A percentile compares a stretch with the other conserved stretches of the same genome.
phyloP scores from a whole-genome alignment of 2,888 invertebrate genomes.

The Ectemnius cavifrons region DNA sequence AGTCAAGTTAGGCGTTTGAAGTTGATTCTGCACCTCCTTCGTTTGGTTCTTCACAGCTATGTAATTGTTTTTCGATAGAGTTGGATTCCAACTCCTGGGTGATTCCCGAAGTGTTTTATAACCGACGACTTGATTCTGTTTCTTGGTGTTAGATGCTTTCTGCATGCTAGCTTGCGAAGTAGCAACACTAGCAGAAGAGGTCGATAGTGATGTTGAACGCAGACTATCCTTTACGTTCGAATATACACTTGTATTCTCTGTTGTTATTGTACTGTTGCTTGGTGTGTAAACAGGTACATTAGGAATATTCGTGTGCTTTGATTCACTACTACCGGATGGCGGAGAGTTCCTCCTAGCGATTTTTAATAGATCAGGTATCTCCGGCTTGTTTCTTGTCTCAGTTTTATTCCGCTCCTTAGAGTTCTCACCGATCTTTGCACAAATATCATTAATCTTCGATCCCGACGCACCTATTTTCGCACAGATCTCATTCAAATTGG shows the following conservation, averaged over 20 bases:
- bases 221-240: conserved; percentile 32
- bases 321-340: conserved; percentile 34
- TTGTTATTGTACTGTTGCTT: conserved; percentile 57
- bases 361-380: conserved; percentile 74
- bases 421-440: conserved; percentile 75
- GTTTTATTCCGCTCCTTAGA: conserved; percentile 73
- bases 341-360: conserved; percentile 68
- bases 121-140: conserved; percentile 76
- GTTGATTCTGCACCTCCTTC: conserved; percentile 67
- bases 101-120: conserved; percentile 82
- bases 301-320: conserved; percentile 67
- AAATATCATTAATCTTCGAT: conserved; percentile 75
- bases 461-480: conserved; percentile 72
- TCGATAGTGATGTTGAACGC: conserved; percentile 30
- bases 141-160: conserved; percentile 50
- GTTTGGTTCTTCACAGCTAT: conserved; percentile 74
- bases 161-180: not conserved
- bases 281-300: conserved; percentile 73
- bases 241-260: conserved; percentile 51
- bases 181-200: conserved; percentile 3
- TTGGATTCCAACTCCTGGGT: conserved; percentile 83
- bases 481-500: conserved; percentile 72
- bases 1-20: conserved; percentile 42
- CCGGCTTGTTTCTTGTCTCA: conserved; percentile 68
- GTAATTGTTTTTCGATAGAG: conserved; percentile 79